phyloP scores from a whole-genome alignment of 2,797 vertebrate species.

The Natrix natrix region DNA sequence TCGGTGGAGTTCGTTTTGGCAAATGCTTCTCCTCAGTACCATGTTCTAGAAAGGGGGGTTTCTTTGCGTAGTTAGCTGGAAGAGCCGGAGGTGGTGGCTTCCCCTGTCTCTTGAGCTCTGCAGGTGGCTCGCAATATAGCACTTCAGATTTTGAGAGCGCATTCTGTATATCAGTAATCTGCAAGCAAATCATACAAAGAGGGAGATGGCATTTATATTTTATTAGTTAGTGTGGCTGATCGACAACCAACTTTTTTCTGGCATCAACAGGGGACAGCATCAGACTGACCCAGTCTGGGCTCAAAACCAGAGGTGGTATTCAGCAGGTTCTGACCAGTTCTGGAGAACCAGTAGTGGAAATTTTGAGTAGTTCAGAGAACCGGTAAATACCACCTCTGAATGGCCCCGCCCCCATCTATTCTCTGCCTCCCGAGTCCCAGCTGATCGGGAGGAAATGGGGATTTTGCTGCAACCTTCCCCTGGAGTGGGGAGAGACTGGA shows the following conservation, averaged over 20 bases:
- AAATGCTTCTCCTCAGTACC: conserved; percentile 20
- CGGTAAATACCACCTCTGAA: too few relatives aligned
- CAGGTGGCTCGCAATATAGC: conserved; percentile 60
- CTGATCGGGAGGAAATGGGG: too few relatives aligned
- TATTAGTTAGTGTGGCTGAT: background rate
- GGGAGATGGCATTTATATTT: background rate
- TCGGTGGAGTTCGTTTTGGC: conserved; percentile 77
- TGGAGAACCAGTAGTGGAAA: too few relatives aligned
- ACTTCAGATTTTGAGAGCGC: conserved; percentile 55
- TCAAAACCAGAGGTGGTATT: background rate
- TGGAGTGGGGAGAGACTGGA: too few relatives aligned
- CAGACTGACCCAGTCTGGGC: background rate
- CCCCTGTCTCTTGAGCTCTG: conserved; percentile 24
- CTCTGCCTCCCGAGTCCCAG: too few relatives aligned
- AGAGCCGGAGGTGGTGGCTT: conserved; percentile 15
- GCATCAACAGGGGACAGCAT: background rate
- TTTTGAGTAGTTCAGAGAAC: too few relatives aligned
- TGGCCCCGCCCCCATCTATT: too few relatives aligned
- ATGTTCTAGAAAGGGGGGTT: rapidly evolving
- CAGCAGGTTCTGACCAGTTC: too few relatives aligned
- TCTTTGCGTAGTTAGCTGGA: background rate
- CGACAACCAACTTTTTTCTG: background rate
- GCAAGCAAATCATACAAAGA: conserved; percentile 36
- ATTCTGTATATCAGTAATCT: conserved; percentile 66
- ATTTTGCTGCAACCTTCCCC: too few relatives aligned